Conservation (phyloP, 1,140 invertebrate genomes). For the Agrilus planipennis region DNA sequence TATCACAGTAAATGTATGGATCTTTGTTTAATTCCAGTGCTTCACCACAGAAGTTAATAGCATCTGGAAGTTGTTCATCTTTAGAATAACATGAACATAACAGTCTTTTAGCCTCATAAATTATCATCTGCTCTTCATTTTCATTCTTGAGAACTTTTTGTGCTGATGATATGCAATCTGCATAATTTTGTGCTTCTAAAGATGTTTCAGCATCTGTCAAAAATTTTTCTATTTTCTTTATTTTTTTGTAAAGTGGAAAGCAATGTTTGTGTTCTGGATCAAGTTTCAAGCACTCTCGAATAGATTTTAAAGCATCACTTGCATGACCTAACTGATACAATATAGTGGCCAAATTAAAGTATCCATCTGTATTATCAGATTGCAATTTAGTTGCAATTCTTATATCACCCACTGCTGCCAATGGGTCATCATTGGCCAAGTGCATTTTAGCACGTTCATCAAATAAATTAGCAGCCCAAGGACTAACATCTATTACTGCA, state of each 20-base stretch:
- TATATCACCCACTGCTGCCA: slow-evolving; percentile 84
- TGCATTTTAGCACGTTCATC: slow-evolving; percentile 81
- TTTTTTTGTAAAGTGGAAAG: slow-evolving; percentile 91
- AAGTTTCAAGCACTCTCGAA: slow-evolving; percentile 93
- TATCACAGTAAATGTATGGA: slow-evolving; percentile 72
- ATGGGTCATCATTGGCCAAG: slow-evolving; percentile 62
- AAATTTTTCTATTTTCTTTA: slow-evolving; percentile 91
- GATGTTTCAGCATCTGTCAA: slow-evolving; percentile 60
- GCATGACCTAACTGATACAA: slow-evolving; percentile 87
- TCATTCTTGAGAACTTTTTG: slow-evolving; percentile 58
- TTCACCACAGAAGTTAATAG: slow-evolving; percentile 64
- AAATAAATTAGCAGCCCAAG: slow-evolving; percentile 76
- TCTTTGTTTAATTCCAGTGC: slow-evolving; percentile 71
- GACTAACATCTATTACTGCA: slow-evolving; percentile 71
- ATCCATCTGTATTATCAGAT: slow-evolving; percentile 85
- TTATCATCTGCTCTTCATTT: slow-evolving; percentile 54
- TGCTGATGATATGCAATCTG: slow-evolving; percentile 63
- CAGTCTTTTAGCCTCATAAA: slow-evolving; percentile 58
- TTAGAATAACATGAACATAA: slow-evolving; percentile 65
- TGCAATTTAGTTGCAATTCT: slow-evolving; percentile 79
- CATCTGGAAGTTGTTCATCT: slow-evolving; percentile 51
- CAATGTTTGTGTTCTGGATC: slow-evolving; percentile 97
- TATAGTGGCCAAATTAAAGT: slow-evolving; percentile 67
- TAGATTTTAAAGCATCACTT: slow-evolving; percentile 80
- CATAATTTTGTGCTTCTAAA: slow-evolving; percentile 56